These are phyloP conservation scores for Ophioninae sp. DNA, from an alignment of 2,888 invertebrate species.

Conservation along the genomic window DNA sequence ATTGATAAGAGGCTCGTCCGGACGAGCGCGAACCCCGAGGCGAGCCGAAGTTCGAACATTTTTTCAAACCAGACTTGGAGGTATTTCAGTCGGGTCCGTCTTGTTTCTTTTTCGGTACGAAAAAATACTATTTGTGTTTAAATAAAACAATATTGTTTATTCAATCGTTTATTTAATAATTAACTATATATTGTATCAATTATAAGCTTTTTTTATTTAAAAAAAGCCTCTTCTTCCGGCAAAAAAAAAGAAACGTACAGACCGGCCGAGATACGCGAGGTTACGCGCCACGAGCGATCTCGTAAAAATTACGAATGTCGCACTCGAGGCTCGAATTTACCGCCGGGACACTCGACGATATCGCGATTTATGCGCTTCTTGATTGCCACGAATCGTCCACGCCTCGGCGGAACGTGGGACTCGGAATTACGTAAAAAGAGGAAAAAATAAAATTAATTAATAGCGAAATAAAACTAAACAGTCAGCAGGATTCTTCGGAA, in stretches of 20 bases:
- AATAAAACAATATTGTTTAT: too few species aligned
- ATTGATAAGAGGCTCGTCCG: slow-evolving; percentile 19
- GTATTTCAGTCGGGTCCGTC: too few species aligned
- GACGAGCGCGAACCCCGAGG: not conserved
- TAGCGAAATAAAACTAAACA: not conserved
- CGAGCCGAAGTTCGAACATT: slow-evolving; percentile 15
- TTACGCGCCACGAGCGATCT: not conserved
- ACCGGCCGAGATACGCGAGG: too few species aligned
- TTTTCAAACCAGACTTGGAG: not conserved
- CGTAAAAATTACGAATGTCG: slow-evolving; percentile 13
- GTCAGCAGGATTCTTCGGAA: not conserved
- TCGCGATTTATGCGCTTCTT: slow-evolving; percentile 1
- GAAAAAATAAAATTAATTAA: not conserved
- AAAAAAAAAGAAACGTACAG: too few species aligned
- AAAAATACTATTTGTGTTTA: too few species aligned
- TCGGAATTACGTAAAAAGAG: too few species aligned
- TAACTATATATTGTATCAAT: too few species aligned
- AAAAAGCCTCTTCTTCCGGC: too few species aligned
- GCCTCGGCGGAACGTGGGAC: not conserved
- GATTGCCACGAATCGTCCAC: slow-evolving; percentile 7
- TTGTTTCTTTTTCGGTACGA: too few species aligned
- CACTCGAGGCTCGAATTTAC: not conserved
- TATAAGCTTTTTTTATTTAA: too few species aligned
- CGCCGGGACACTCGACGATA: slow-evolving; percentile 4
- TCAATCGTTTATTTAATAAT: too few species aligned